Conservation (phyloP, 2,113 vertebrate species). For the Peromyscus polionotus region DNA sequence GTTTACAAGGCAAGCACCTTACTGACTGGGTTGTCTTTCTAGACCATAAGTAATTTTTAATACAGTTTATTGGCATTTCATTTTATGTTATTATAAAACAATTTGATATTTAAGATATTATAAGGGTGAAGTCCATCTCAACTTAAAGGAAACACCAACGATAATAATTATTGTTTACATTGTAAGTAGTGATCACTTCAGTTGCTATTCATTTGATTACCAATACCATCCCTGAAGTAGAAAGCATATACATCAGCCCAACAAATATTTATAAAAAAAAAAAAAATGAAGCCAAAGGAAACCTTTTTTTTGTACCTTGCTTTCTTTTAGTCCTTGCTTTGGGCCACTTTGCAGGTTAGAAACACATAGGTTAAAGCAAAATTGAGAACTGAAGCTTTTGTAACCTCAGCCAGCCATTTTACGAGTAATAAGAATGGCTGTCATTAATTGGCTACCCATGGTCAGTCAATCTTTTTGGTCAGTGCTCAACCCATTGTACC, state of each 20-base stretch:
- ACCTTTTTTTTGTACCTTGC: neutral
- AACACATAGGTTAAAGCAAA: neutral
- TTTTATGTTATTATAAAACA: neutral
- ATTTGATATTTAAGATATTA: conserved; percentile 13
- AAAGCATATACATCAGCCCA: neutral
- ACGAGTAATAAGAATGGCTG: neutral
- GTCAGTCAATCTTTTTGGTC: neutral
- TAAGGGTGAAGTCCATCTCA: conserved; percentile 34
- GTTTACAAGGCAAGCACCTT: neutral
- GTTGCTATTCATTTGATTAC: neutral
- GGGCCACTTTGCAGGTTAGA: neutral
- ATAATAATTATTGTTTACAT: neutral
- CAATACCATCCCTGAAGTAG: neutral
- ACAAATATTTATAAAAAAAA: neutral
- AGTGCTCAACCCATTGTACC: neutral
- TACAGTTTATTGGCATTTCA: neutral
- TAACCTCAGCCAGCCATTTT: neutral
- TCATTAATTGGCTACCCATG: neutral
- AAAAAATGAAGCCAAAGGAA: neutral
- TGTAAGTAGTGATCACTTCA: conserved; percentile 2
- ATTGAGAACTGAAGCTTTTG: neutral
- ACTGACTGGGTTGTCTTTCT: neutral
- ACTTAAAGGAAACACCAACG: conserved; percentile 6
- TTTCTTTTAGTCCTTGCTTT: neutral
- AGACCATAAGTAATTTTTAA: conserved; percentile 13